Conservation (phyloP, 1,140 invertebrate species). For the Manduca sexta region DNA sequence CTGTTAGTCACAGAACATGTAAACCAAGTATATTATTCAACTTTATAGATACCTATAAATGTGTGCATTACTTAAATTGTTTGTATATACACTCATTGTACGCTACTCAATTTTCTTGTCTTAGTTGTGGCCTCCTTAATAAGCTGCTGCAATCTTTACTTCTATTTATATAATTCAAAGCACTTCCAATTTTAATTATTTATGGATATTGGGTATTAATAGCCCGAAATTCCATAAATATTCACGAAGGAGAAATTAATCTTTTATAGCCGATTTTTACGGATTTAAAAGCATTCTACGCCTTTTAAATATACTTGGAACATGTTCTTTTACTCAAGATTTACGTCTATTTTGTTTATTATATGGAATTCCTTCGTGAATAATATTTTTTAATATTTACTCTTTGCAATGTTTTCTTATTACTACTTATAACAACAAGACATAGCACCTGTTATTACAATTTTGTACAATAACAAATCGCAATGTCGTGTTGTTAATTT, state of each 20-base stretch:
- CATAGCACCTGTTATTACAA: conserved; percentile 5
- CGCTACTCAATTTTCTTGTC: conserved; percentile 2
- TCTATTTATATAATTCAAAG: not conserved
- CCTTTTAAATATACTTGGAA: too few species aligned
- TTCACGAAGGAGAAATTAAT: conserved; percentile 11
- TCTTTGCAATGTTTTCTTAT: conserved; percentile 72
- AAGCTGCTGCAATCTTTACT: not conserved
- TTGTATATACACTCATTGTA: conserved; percentile 11
- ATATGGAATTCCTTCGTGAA: conserved; percentile 27
- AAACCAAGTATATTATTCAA: not conserved
- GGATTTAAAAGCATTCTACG: too few species aligned
- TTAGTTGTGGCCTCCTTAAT: not conserved
- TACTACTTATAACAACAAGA: conserved; percentile 22
- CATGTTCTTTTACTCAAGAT: too few species aligned
- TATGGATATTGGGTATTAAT: not conserved
- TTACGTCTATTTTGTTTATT: too few species aligned
- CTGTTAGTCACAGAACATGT: too few species aligned
- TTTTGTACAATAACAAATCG: not conserved
- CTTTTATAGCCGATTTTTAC: too few species aligned
- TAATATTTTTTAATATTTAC: conserved; percentile 36
- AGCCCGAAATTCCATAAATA: conserved; percentile 9
- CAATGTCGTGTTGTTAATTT: conserved; percentile 31
- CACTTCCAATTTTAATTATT: not conserved
- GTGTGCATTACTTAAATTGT: conserved; percentile 2
- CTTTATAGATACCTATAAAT: conserved; percentile 7